Conservation (phyloP, 2,888 invertebrate genomes). For the Anthophora plumipes region DNA sequence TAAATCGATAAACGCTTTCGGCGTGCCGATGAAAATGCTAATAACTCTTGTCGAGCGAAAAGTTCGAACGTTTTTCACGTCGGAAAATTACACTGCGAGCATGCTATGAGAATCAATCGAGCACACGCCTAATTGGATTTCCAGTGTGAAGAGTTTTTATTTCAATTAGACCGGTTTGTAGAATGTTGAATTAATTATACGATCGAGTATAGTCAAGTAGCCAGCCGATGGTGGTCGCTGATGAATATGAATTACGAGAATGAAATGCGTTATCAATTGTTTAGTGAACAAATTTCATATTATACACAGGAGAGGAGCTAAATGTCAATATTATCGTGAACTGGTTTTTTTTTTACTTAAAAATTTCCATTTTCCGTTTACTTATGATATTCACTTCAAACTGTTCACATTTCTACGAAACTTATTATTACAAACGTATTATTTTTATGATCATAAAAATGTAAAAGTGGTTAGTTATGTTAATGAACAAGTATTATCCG, state of each 20-base stretch:
- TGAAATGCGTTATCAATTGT: not conserved
- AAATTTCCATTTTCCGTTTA: not conserved
- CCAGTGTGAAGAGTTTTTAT: slow-evolving; percentile 13
- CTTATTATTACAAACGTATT: too few species aligned
- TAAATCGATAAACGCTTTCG: slow-evolving; percentile 16
- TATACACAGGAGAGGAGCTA: not conserved
- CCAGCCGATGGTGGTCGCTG: not conserved
- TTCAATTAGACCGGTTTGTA: slow-evolving; percentile 10
- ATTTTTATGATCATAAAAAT: too few species aligned
- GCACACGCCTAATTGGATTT: slow-evolving; percentile 11
- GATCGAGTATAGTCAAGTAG: not conserved
- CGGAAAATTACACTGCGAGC: not conserved
- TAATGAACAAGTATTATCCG: too few species aligned
- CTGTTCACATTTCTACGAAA: too few species aligned
- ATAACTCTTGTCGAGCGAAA: slow-evolving; percentile 11
- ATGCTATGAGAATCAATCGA: not conserved
- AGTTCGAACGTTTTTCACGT: not conserved
- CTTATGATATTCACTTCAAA: too few species aligned
- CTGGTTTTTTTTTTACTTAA: not conserved
- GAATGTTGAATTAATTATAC: slow-evolving; percentile 32
- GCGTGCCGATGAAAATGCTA: slow-evolving; percentile 16
- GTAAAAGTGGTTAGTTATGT: too few species aligned
- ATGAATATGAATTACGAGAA: slow-evolving; percentile 2
- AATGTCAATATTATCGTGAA: not conserved
- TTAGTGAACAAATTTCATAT: not conserved